Evolutionary conservation across 1,140 invertebrate species (phyloP), one percentile per base, ranked within the genome.

Genomic region (Zaprionus taronus): DNA sequence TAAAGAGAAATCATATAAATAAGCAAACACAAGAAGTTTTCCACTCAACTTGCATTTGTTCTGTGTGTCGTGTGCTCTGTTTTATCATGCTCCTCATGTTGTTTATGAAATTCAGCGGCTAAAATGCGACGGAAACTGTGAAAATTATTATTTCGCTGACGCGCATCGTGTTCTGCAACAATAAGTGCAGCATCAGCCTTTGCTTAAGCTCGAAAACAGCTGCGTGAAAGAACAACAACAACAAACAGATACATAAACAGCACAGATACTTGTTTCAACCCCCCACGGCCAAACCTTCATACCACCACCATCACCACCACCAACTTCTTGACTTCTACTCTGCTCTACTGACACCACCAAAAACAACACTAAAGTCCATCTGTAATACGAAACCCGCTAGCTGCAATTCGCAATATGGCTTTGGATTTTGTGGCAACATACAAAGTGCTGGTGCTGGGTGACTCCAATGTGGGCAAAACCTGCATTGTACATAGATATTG

Each of bases 401-500:
- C 47, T 62, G 64, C 24, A 63, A 70, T 62, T 61, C 36, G 51
- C 66, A 85, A 76, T 57, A 96, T 97, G 96, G 96, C 96, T 94
- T 94, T 96, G 82, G 96, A 97, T 92, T 97, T 96, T 93, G 95
- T 96, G 83, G 96, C 96, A 62, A 97, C 96, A 62, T 97, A 97
- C 93, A 97, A 97, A 94, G 95, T 98, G 58, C 93, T 98, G 68
- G 96, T 98, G 83, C 94, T 98, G 75, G 97, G 97, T 58, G 97
- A 98, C 94, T 97, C 97, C 5, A 98, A 98, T 93, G 97, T 98
- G 61, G 97, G 97, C 12, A 98, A 98, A 94, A 98, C 97, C 28
- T 98, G 97, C 93, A 96, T 98, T 77, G 96, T 98, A 58, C 97
- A 98, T 93, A 95, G 97, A 93, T 98, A 97, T 92, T 97, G 97